Base-by-base conservation (phyloP, 2,888 invertebrate species). In the Glaucopsyche alexis region DNA sequence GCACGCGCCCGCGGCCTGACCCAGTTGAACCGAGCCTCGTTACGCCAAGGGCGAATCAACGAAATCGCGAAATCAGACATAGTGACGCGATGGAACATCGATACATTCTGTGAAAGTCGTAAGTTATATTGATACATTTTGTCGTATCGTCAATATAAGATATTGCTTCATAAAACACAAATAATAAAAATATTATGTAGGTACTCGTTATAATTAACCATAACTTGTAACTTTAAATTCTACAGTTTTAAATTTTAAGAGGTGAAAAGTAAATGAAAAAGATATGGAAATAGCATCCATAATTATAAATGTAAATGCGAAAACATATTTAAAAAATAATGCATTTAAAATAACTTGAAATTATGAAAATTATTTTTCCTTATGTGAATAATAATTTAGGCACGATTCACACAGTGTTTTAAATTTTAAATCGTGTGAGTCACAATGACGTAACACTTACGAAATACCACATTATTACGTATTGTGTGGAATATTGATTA, bases 1-100 rank as follows among this genome's bases (percentile, higher is more conserved):
- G 91, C 92, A 87, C 89, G 90, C 91, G 90, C 88, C 88, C 64
- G 75, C 85, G 85, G 87, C 82, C 86, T 91, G 92, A 91, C 91
- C 91, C 88, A 91, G 83, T 89, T 90, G 90, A 83, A 79, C 78
- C 78, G 78, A 87, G 84, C 87, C 88, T 88, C 89, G 87, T 86
- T 87, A 85, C 81, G 79, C 86, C 90, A 90, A 90, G 89, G 89
- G 87, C 88, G 87, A 90, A 89, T 89, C 90, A 88, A 85, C 84
- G 84, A 86, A 87, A 85, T 87, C 84, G 85, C 85, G 82, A 80
- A 81, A 82, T 78, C 85, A 90, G 90, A 91, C 90, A 81, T 84
- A 85, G 87, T 85, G 89, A 89, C 90, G 91, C 88, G 87, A 71
- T 74, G 60, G 29, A 42, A 66, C 66, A 42, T 66, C 66, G 42